A percentile compares a stretch with the other conserved stretches of the same genome.
phyloP scores from a whole-genome alignment of 2,797 vertebrate species.

The Okamejei kenojei region DNA sequence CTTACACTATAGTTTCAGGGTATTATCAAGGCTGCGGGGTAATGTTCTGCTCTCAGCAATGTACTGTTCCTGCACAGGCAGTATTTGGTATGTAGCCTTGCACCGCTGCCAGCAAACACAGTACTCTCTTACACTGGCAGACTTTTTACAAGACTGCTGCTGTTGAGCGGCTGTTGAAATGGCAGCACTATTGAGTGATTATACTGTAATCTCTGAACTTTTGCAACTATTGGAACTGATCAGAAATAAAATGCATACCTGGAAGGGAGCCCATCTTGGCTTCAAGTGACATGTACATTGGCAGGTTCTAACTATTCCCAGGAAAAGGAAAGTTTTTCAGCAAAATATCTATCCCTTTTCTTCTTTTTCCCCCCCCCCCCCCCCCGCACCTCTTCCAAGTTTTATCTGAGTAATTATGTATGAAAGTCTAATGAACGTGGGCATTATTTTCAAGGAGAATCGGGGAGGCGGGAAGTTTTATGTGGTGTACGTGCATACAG shows the following conservation, averaged over 20 bases:
- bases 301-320: not conserved
- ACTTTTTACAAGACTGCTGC: not conserved
- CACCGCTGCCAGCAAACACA: not conserved
- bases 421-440: not conserved
- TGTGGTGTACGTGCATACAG: not conserved
- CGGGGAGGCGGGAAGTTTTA: too few species aligned
- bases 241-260: slow-evolving; percentile 22
- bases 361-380: too few species aligned
- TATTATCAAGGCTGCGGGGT: not conserved
- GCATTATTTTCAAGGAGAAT: not conserved
- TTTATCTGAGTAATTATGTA: not conserved
- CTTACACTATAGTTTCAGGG: not conserved
- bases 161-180: not conserved
- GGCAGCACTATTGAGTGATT: not conserved
- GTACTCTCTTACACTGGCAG: not conserved
- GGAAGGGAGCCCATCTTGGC: not conserved
- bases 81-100: not conserved
- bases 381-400: not conserved
- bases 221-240: not conserved
- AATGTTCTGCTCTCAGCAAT: not conserved
- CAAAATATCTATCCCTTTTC: not conserved
- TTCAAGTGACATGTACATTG: not conserved
- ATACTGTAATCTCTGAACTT: not conserved
- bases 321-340: not conserved
- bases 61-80: not conserved